Evolutionary conservation across 2,888 invertebrate species (phyloP).

Genomic region (Phyllotreta striolata): DNA sequence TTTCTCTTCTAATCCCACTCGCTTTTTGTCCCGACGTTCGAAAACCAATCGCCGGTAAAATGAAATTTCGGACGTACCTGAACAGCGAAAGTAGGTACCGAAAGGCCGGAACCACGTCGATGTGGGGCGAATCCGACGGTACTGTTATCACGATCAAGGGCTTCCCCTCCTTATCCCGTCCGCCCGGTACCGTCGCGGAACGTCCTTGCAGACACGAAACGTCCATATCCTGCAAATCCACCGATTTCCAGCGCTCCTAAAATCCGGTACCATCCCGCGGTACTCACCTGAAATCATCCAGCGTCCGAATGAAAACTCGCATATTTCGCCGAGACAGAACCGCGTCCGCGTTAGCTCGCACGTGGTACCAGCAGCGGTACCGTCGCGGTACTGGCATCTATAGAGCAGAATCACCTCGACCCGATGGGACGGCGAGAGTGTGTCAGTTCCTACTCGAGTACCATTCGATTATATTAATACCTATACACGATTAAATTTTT

Average conservation of each 20-base stretch:
- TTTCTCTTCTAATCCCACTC: conserved; percentile 19
- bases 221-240: conserved; percentile 59
- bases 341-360: conserved; percentile 40
- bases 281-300: too few relatives aligned
- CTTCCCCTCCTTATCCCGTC: conserved; percentile 71
- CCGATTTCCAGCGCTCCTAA: not conserved
- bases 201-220: conserved; percentile 64
- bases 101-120: conserved; percentile 59
- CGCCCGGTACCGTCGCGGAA: conserved; percentile 71
- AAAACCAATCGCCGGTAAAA: too few relatives aligned
- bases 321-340: conserved; percentile 35
- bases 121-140: conserved; percentile 66
- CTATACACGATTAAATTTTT: too few relatives aligned
- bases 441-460: conserved; percentile 45
- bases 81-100: conserved; percentile 66
- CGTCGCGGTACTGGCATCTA: conserved; percentile 50
- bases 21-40: too few relatives aligned
- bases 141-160: conserved; percentile 70
- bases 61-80: conserved; percentile 65
- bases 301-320: conserved; percentile 27
- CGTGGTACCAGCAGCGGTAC: conserved; percentile 49
- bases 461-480: too few relatives aligned
- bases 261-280: not conserved
- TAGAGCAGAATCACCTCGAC: conserved; percentile 36
- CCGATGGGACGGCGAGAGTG: conserved; percentile 46